phyloP scores from a whole-genome alignment of 92 coral and sea anemone genomes.

The Porites lobata region DNA sequence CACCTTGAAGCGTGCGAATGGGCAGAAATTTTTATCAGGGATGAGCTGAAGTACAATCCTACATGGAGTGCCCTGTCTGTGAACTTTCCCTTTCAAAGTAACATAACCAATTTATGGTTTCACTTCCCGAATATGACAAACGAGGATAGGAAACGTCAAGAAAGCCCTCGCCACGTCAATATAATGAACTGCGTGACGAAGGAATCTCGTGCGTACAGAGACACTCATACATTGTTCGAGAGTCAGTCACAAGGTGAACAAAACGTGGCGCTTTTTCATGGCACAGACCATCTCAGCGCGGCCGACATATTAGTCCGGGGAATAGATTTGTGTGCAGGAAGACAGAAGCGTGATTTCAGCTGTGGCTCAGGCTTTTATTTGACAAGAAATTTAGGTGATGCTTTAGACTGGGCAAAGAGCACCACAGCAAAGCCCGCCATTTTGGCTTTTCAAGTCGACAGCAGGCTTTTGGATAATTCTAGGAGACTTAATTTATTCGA shows the following conservation, averaged over 20 bases:
- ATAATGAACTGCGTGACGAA: conserved; percentile 44
- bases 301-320: conserved; percentile 60
- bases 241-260: conserved; percentile 5
- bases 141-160: not conserved
- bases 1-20: conserved; percentile 62
- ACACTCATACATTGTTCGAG: not conserved
- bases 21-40: conserved; percentile 54
- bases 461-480: conserved; percentile 14
- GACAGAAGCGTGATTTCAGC: conserved; percentile 73
- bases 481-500: conserved; percentile 33
- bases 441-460: conserved; percentile 44
- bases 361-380: conserved; percentile 73
- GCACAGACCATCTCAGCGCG: conserved; percentile 78
- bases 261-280: conserved; percentile 56
- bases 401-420: conserved; percentile 59
- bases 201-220: not conserved
- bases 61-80: conserved; percentile 8
- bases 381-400: conserved; percentile 22
- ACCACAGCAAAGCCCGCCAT: conserved; percentile 70
- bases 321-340: conserved; percentile 48
- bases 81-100: conserved; percentile 42
- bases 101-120: conserved; percentile 34
- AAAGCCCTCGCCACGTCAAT: conserved; percentile 11
- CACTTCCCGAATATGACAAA: not conserved
- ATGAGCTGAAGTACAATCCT: conserved; percentile 67